A percentile compares a stretch with the other conserved stretches of the same genome.
These are phyloP conservation scores for Gasterosteus aculeatus DNA, from an alignment of 2,113 vertebrate species.

Conservation along the genomic window DNA sequence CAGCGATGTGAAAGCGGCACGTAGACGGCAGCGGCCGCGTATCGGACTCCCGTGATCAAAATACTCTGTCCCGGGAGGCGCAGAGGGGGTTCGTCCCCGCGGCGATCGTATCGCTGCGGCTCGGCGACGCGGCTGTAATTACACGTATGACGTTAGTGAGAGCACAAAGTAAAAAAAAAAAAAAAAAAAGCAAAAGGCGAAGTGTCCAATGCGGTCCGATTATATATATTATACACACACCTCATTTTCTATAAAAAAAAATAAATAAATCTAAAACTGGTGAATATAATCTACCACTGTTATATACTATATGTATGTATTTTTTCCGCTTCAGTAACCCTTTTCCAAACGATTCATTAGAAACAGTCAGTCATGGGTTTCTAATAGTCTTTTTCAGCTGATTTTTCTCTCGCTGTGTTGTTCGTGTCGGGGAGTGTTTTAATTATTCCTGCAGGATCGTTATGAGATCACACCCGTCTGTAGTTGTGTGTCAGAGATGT, in stretches of 20 bases:
- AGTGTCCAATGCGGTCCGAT: not conserved
- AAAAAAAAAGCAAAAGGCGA: not conserved
- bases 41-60: slow-evolving; percentile 80
- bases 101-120: slow-evolving; percentile 63
- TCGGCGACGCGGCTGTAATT: slow-evolving; percentile 69
- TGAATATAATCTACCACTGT: slow-evolving; percentile 35
- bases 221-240: not conserved
- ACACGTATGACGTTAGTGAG: slow-evolving; percentile 59
- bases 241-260: too few relatives aligned
- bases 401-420: slow-evolving; percentile 12
- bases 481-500: slow-evolving; percentile 7
- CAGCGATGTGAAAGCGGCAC: slow-evolving; percentile 74
- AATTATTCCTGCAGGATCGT: slow-evolving; percentile 30
- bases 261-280: slow-evolving; percentile 47
- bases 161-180: slow-evolving; percentile 10
- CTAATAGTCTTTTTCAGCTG: not conserved
- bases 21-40: slow-evolving; percentile 74
- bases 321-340: slow-evolving; percentile 41
- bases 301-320: not conserved
- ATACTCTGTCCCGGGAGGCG: slow-evolving; percentile 65
- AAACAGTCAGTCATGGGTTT: slow-evolving; percentile 8
- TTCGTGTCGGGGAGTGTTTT: slow-evolving; percentile 4
- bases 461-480: slow-evolving; percentile 22
- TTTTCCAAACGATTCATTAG: not conserved
- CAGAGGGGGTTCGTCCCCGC: slow-evolving; percentile 61